Evolutionary conservation across 2,113 vertebrate genomes (phyloP), one percentile per base, ranked within the genome.

Genomic region (Eretmochelys imbricata): DNA sequence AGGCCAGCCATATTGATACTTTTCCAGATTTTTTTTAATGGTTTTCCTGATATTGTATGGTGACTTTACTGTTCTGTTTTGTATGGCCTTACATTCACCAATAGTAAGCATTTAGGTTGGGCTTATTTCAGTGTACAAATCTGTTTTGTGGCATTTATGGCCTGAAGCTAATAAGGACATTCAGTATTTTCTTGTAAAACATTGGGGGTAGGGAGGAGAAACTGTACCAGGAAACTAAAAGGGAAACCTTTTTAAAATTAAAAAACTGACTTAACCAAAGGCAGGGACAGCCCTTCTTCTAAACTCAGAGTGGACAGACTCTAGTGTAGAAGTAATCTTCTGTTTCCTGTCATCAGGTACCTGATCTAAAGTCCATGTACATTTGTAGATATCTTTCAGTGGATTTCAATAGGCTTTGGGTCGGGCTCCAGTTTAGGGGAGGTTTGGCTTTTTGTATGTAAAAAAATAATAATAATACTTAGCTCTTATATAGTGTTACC

Each of bases 31-130:
- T 84, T 96, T 49, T 98, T 99, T 98, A 98, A 98, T 98, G 98
- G 96, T 96, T 98, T 98, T 98, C 97, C 98, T 98, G 97, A 98
- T 98, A 98, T 98, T 98, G 97, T 98, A 96, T 96, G 97, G 98
- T 98, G 97, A 97, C 98, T 99, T 98, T 98, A 98, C 97, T 98
- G 95, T 97, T 95, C 96, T 97, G 96, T 97, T 98, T 96, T 93
- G 90, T 96, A 87, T 96, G 95, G 96, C 96, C 97, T 97, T 98
- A 95, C 95, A 92, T 93, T 97, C 97, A 97, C 97, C 91, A 96
- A 97, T 91, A 96, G 96, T 88, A 98, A 98, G 97, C 97, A 98
- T 98, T 98, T 98, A 96, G 85, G 89, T 98, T 98, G 98, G 98
- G 97, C 10, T 88, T 93, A 96, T 98, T 98, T 98, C 98, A 98